Conservation (phyloP, 53 echinoderm and acorn worm genomes). For the Pentamera pediparva region DNA sequence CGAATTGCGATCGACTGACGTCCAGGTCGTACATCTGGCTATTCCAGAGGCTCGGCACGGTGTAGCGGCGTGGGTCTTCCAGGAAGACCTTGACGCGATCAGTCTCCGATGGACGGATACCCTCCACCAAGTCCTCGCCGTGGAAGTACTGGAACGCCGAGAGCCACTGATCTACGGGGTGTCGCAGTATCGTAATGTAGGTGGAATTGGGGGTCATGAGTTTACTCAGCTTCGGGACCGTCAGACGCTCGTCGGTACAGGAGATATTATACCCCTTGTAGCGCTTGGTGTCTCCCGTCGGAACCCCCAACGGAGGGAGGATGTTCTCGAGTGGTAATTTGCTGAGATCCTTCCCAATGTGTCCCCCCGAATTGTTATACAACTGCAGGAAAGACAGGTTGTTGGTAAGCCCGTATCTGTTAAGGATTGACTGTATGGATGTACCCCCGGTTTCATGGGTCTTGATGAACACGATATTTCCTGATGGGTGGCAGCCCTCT, state of each 20-base stretch:
- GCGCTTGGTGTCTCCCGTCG: slow-evolving; percentile 3
- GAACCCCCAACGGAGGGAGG: slow-evolving; percentile 48
- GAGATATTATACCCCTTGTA: slow-evolving; percentile 48
- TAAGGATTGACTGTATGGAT: slow-evolving; percentile 30
- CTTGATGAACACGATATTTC: slow-evolving; percentile 49
- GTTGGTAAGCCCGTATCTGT: slow-evolving; percentile 34
- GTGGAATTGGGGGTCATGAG: slow-evolving; percentile 47
- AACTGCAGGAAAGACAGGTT: slow-evolving; percentile 42
- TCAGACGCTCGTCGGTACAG: slow-evolving; percentile 33
- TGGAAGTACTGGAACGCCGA: slow-evolving; percentile 54
- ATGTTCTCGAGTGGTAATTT: slow-evolving; percentile 9
- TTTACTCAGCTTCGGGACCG: slow-evolving; percentile 11
- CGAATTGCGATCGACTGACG: slow-evolving; percentile 29
- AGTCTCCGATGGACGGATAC: background rate
- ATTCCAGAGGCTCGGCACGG: slow-evolving; percentile 45
- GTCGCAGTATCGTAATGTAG: slow-evolving; percentile 50
- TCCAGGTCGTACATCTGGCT: slow-evolving; percentile 56
- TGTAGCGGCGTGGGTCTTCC: slow-evolving; percentile 11
- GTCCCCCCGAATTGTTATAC: slow-evolving; percentile 26
- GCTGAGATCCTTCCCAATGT: slow-evolving; percentile 7
- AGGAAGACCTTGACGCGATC: slow-evolving; percentile 35
- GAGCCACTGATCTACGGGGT: slow-evolving; percentile 48
- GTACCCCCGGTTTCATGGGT: slow-evolving; percentile 63
- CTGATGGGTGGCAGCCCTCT: no score
- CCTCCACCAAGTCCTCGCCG: slow-evolving; percentile 3